Evolutionary conservation across 1,140 invertebrate genomes (phyloP), one percentile per base, ranked within the genome.

Genomic region (Brachionus manjavacas): DNA sequence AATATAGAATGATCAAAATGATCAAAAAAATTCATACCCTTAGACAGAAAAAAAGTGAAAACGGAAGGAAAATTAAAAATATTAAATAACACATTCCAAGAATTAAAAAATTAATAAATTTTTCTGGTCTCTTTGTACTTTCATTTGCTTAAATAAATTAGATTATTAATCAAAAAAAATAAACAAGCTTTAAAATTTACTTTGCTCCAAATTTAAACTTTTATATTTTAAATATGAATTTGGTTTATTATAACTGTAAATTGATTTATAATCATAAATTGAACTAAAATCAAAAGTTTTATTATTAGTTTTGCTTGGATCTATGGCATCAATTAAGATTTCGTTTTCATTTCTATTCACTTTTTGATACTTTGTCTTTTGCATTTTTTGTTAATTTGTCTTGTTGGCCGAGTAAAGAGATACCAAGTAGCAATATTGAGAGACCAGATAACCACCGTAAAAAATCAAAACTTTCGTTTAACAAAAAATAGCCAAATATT

Each of bases 211-310:
- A 11, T 23, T 28, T n/a, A 80, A 64, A 80, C 52, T 25, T 35
- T 55, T 64, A 80, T 80, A n/a, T 60, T 20, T 55, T 3, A 55
- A 14, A 41, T 16, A 80, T 20, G 3, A 2, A 64, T 64, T 35
- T 14, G 14, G 11, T 41, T 43, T 39, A 23, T 66, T 81, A 46
- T 81, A 81, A 28, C 35, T 81, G 52, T 28, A 81, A 28, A 68
- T 60, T 43, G 79, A 81, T 64, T 81, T 60, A 11, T 41, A 81
- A 60, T 81, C 64, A 46, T 81, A 23, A n/a, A 81, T 81, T 43
- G 79, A 81, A 11, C 12, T 60, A 64, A 64, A 81, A 68, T 81
- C 79, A 35, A 81, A 81, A 9, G 28, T 31, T 60, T 55, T n/a
- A 55, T 14, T 41, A 8, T 41, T 9, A 9, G 14, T 35, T 72